Base-by-base conservation (phyloP, 2,797 vertebrate species). In the Notolabrus celidotus region DNA sequence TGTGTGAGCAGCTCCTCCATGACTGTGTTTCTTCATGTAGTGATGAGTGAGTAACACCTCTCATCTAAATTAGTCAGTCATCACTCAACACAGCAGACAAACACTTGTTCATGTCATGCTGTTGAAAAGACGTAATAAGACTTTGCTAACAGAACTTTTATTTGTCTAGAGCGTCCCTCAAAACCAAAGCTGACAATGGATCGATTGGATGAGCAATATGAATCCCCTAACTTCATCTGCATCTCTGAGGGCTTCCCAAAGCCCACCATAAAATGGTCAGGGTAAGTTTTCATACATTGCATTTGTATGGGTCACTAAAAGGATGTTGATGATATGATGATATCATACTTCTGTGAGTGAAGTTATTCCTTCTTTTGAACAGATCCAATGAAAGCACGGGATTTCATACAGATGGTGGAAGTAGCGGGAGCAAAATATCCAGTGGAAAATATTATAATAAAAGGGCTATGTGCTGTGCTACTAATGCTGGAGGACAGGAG, bases 381-480 rank as follows among this genome's bases (percentile, higher is more conserved):
- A 90, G 83, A 8, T 2, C 5, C 0, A 9, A 2, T 0, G 0
- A 0, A 10, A 51, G 0, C 0, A 1, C 0, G 10, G 36, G 3
- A 1, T 0, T 6, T 41, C 1, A 0, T n/a, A 19, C 0, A 56
- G 20, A 17, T 0, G 3, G 0, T 17, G 42, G 0, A 12, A 3
- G 19, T 23, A 4, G 22, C 6, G 8, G 9, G 10, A 71, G 34
- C 65, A 42, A 0, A 19, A 1, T 83, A 15, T 17, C 5, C 7
- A 71, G 36, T 20, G 0, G 0, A 14, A 0, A 0, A 0, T 71
- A 51, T 49, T 0, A 0, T 2, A 0, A 9, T 0, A 42, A 0
- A 7, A 60, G 19, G 46, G 36, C 60, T 68, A 93, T 68, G 89
- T 97, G 97, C 76, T 99, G 98, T 88, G 96, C 96, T 17, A 81